Conservation (phyloP, 2,888 invertebrate genomes). For the Anticlea derivata region DNA sequence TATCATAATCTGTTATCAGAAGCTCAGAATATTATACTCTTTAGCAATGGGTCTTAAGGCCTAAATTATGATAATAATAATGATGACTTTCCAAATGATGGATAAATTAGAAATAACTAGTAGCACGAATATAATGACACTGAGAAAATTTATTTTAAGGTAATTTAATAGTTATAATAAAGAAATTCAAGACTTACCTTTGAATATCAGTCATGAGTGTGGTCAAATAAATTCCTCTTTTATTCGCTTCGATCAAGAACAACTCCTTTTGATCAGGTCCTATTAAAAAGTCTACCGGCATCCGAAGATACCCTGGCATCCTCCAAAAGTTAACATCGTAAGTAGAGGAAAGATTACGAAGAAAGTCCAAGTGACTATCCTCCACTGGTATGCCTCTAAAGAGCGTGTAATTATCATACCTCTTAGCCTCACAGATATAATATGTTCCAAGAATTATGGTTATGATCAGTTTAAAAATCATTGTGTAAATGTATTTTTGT, state of each 20-base stretch:
- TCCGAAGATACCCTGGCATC: constrained; percentile 47
- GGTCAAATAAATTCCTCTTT: constrained; percentile 47
- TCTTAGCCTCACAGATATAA: constrained; percentile 5
- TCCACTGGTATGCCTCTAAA: constrained; percentile 56
- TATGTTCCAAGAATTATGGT: not conserved
- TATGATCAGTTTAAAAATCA: not conserved
- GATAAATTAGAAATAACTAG: no score
- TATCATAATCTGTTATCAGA: no score
- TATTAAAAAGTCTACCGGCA: constrained; percentile 60
- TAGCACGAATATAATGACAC: no score
- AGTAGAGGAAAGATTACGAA: constrained; percentile 42
- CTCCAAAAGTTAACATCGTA: constrained; percentile 62
- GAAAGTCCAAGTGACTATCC: constrained; percentile 51
- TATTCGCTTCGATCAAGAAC: constrained; percentile 46
- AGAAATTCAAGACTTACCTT: constrained; percentile 44
- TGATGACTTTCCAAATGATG: no score
- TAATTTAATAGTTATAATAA: no score
- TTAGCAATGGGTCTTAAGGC: no score
- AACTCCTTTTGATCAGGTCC: constrained; percentile 44
- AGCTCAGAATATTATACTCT: no score
- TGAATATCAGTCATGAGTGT: constrained; percentile 62
- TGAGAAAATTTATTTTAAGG: no score
- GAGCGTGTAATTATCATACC: constrained; percentile 54
- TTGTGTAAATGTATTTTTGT: not conserved
- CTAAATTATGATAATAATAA: no score